These are phyloP conservation scores for Dipodomys spectabilis DNA, from an alignment of 2,113 vertebrate species.

Conservation along the genomic window DNA sequence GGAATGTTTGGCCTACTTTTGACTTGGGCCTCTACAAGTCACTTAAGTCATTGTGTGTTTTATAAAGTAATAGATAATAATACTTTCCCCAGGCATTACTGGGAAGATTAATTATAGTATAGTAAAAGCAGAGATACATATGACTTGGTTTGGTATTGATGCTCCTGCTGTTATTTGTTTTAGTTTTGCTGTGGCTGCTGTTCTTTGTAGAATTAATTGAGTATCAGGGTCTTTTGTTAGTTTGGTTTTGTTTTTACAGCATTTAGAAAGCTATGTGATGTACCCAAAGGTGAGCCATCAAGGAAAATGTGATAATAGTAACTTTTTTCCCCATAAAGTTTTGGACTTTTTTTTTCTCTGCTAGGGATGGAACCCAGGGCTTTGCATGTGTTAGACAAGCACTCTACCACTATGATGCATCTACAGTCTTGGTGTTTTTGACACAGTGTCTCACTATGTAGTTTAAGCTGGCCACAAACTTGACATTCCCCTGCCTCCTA, in stretches of 20 bases:
- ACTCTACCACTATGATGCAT: neutral
- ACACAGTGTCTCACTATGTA: neutral
- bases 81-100: neutral
- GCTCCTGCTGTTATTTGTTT: neutral
- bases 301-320: neutral
- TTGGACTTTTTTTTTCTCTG: too few relatives aligned
- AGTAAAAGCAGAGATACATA: neutral
- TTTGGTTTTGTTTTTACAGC: neutral
- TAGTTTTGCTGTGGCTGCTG: neutral
- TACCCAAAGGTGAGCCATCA: neutral
- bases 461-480: neutral
- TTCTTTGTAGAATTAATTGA: constrained; percentile 5
- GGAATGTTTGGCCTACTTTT: neutral
- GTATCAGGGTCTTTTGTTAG: neutral
- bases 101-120: neutral
- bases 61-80: neutral
- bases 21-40: neutral
- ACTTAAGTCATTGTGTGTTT: neutral
- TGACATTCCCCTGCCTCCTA: too few relatives aligned
- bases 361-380: neutral
- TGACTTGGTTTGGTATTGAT: neutral
- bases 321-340: too few relatives aligned
- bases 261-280: constrained; percentile 14
- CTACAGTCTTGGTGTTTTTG: neutral
- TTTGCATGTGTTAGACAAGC: neutral